Conservation (phyloP, 2,797 vertebrate genomes). For the Hyperoplus immaculatus region DNA sequence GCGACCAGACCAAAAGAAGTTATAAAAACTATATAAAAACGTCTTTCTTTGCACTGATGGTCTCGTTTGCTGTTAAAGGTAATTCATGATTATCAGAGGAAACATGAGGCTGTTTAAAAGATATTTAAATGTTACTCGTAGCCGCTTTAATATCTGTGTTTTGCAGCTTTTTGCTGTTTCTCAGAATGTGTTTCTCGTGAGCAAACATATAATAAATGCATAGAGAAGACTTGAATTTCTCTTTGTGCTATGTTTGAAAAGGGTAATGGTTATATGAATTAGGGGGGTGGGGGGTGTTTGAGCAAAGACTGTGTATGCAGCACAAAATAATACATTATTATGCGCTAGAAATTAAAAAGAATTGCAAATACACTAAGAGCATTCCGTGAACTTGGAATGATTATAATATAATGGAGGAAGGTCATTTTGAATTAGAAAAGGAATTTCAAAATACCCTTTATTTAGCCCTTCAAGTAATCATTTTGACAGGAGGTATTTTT, state of each 20-base stretch:
- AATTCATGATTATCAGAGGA: too few relatives aligned
- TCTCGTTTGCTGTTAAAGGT: too few relatives aligned
- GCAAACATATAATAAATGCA: constrained; percentile 55
- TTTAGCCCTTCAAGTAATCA: constrained; percentile 15
- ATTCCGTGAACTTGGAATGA: constrained; percentile 56
- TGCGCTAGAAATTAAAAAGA: constrained; percentile 69
- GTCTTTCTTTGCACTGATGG: too few relatives aligned
- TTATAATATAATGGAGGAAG: constrained; percentile 51
- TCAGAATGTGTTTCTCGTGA: constrained; percentile 29
- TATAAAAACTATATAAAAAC: too few relatives aligned
- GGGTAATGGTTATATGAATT: constrained; percentile 35
- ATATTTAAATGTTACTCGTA: too few relatives aligned
- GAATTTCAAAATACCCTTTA: constrained; percentile 38
- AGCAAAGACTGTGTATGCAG: constrained; percentile 48
- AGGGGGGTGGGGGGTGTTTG: constrained; percentile 14
- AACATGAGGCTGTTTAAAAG: too few relatives aligned
- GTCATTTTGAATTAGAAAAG: constrained; percentile 48
- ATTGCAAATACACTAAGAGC: constrained; percentile 63
- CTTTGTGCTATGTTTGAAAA: constrained; percentile 40
- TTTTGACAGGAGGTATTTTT: constrained; percentile 37
- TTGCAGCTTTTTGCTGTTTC: constrained; percentile 33
- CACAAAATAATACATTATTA: constrained; percentile 65
- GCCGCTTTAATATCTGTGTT: constrained; percentile 30
- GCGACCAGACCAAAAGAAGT: too few relatives aligned
- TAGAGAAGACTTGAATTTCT: constrained; percentile 21